Conservation (phyloP, 2,888 invertebrate species). For the Epinotia ramella region DNA sequence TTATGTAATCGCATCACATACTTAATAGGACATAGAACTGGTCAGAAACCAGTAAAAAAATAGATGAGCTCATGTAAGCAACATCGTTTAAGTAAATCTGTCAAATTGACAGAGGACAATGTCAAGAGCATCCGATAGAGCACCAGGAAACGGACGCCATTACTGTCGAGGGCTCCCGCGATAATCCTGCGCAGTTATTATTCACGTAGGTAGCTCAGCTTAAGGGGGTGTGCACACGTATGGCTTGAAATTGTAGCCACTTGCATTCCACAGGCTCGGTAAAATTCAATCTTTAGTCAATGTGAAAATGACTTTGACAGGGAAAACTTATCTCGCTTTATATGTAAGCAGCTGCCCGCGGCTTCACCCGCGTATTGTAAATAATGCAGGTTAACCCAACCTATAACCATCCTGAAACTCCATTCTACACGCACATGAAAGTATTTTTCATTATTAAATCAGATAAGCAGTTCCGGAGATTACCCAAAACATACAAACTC, state of each 20-base stretch:
- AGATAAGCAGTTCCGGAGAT: too few relatives aligned
- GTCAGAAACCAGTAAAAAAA: conserved; percentile 6
- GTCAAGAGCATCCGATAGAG: conserved; percentile 31
- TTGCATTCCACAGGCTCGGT: background rate
- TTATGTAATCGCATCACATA: background rate
- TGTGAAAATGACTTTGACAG: too few relatives aligned
- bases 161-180: conserved; percentile 53
- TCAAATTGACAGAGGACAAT: conserved; percentile 34
- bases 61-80: conserved; percentile 5
- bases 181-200: conserved; percentile 56
- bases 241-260: background rate
- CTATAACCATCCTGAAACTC: too few relatives aligned
- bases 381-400: too few relatives aligned
- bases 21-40: background rate
- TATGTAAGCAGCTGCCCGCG: too few relatives aligned
- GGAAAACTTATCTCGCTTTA: too few relatives aligned
- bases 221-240: conserved; percentile 3
- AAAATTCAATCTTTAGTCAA: too few relatives aligned
- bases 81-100: conserved; percentile 25
- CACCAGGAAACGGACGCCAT: conserved; percentile 52
- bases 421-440: too few relatives aligned
- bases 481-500: too few relatives aligned
- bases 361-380: too few relatives aligned
- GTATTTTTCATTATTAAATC: too few relatives aligned
- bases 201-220: conserved; percentile 46